Base-by-base conservation (phyloP, 1,140 invertebrate species). In the Lucilia sericata region DNA sequence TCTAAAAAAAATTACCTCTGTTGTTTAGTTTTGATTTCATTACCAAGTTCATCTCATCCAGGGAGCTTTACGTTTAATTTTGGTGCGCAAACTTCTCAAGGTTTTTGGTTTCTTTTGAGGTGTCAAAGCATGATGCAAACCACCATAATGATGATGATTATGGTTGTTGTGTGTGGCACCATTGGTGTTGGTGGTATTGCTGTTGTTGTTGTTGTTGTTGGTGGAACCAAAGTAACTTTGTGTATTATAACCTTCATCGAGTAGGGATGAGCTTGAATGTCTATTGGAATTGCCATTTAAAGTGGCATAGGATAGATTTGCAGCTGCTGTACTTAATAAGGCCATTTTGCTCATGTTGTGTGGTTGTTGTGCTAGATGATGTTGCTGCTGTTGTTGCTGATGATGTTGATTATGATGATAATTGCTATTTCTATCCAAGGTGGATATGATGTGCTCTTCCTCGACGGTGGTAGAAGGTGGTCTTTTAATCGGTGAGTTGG, bases 41-140 rank as follows among this genome's bases (percentile, higher is more conserved):
- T 81, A 82, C 80, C 81, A 81, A 70, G 88, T 89, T 90, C 88
- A 91, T 86, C 90, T 89, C 86, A 90, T 87, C 88, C 88, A 91
- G 47, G 89, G 83, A 5, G 89, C 86, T 74, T 91, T 91, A 8
- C 89, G 86, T 84, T 91, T 91, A n/a, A 90, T 87, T 85, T 91
- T 91, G 74, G 88, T 88, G 17, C 90, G 90, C 30, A 90, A 30
- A 17, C 86, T 88, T 8, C 90, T 85, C 82, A 88, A 47, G 0
- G 87, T 86, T 84, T 91, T 91, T 81, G 81, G 65, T 84, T 86
- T 86, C 75, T 85, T 74, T 30, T 75, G 70, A 12, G 74, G 55
- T 34, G 82, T 36, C 49, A 47, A 34, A 47, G 34, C 49, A 47
- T 47, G n/a, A 55, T 55, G 51, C 19, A 65, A 10, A 42, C 81